These are phyloP conservation scores for Mythimna pallens DNA, from an alignment of 2,888 invertebrate species.

Conservation along the genomic window DNA sequence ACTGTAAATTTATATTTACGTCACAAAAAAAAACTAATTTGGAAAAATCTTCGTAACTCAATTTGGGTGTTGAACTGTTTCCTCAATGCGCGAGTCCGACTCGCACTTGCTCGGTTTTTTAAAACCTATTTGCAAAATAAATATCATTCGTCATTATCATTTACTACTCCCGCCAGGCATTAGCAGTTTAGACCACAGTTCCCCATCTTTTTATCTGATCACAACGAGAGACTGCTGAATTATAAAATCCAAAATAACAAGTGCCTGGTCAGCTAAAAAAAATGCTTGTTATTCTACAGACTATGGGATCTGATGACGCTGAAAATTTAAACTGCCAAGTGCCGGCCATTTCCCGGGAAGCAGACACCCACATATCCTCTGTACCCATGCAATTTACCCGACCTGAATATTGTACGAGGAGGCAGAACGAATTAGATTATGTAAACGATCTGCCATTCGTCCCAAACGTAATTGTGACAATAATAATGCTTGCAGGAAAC, in stretches of 20 bases:
- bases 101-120: no score
- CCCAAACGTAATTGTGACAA: conserved; percentile 25
- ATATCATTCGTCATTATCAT: no score
- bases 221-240: not conserved
- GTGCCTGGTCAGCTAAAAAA: not conserved
- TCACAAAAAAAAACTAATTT: no score
- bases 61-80: no score
- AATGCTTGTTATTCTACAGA: not conserved
- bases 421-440: conserved; percentile 42
- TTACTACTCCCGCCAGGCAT: no score
- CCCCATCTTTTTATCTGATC: not conserved
- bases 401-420: conserved; percentile 47
- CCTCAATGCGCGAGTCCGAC: no score
- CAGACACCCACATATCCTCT: not conserved
- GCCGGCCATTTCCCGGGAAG: conserved; percentile 29
- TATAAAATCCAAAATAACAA: not conserved
- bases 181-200: no score
- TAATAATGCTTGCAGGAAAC: conserved; percentile 35
- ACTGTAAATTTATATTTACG: no score
- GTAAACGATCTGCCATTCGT: conserved; percentile 43
- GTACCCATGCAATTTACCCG: conserved; percentile 38
- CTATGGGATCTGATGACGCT: conserved; percentile 15
- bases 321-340: conserved; percentile 37
- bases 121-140: no score
- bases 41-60: no score